Conservation (phyloP, 2,113 vertebrate genomes). For the Misgurnus anguillicaudatus region DNA sequence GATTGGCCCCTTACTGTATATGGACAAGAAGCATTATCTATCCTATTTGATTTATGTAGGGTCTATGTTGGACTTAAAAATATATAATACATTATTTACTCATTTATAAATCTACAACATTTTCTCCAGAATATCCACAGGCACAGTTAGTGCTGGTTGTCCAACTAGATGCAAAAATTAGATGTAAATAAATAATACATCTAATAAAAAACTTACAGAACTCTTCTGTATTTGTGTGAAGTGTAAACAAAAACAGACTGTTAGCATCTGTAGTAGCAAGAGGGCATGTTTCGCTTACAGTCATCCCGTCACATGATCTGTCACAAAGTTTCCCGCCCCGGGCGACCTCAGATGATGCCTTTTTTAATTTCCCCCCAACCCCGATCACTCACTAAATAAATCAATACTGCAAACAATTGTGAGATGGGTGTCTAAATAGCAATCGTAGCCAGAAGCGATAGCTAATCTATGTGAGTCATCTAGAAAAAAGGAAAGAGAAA, state of each 20-base stretch:
- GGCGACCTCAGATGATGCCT: slow-evolving; percentile 73
- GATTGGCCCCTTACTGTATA: too few relatives aligned
- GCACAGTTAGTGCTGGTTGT: too few relatives aligned
- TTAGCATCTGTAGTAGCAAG: not conserved
- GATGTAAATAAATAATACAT: too few relatives aligned
- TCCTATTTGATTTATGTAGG: too few relatives aligned
- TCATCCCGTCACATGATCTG: slow-evolving; percentile 70
- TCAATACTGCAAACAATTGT: slow-evolving; percentile 82
- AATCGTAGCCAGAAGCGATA: slow-evolving; percentile 72
- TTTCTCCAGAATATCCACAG: too few relatives aligned
- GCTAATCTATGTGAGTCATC: slow-evolving; percentile 58
- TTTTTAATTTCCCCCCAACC: slow-evolving; percentile 73
- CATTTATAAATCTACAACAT: too few relatives aligned
- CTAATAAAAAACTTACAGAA: too few relatives aligned
- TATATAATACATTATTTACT: too few relatives aligned
- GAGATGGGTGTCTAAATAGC: slow-evolving; percentile 79
- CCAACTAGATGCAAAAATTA: too few relatives aligned
- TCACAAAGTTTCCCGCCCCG: slow-evolving; percentile 71
- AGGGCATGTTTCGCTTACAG: slow-evolving; percentile 20
- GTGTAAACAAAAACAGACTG: not conserved
- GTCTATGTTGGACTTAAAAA: too few relatives aligned
- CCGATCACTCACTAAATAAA: slow-evolving; percentile 80
- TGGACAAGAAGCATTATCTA: too few relatives aligned
- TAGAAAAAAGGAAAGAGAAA: slow-evolving; percentile 45
- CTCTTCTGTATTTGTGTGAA: not conserved